These are phyloP conservation scores for Pterocles burchelli DNA, from an alignment of 2,113 vertebrate species.

Conservation along the genomic window DNA sequence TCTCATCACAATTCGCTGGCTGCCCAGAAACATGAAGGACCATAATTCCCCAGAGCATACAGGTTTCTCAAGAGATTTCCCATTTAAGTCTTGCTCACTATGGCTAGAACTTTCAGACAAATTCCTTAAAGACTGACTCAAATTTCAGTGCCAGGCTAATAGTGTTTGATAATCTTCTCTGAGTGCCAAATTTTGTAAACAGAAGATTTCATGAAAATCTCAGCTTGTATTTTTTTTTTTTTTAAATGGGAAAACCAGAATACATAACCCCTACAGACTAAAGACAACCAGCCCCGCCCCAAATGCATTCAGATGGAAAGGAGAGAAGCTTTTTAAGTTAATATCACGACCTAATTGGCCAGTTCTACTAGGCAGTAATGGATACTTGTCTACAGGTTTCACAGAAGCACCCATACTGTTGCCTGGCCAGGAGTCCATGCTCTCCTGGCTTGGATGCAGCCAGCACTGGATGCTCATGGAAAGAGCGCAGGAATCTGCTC, in stretches of 20 bases:
- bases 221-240: too few relatives aligned
- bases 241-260: not conserved
- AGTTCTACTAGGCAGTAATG: not conserved
- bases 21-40: not conserved
- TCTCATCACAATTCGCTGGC: not conserved
- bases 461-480: not conserved
- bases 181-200: not conserved
- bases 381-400: not conserved
- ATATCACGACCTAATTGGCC: not conserved
- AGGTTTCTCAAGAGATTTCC: not conserved
- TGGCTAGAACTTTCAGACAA: not conserved
- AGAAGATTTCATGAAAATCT: not conserved
- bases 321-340: not conserved
- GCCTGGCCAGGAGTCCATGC: not conserved
- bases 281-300: not conserved
- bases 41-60: not conserved
- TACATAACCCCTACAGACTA: not conserved
- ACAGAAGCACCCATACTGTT: not conserved
- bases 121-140: not conserved
- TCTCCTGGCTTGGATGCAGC: not conserved
- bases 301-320: not conserved
- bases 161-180: not conserved
- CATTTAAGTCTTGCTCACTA: not conserved
- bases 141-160: not conserved
- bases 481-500: not conserved